These are phyloP conservation scores for Caranx ignobilis DNA, from an alignment of 2,113 vertebrate species.

Conservation along the genomic window DNA sequence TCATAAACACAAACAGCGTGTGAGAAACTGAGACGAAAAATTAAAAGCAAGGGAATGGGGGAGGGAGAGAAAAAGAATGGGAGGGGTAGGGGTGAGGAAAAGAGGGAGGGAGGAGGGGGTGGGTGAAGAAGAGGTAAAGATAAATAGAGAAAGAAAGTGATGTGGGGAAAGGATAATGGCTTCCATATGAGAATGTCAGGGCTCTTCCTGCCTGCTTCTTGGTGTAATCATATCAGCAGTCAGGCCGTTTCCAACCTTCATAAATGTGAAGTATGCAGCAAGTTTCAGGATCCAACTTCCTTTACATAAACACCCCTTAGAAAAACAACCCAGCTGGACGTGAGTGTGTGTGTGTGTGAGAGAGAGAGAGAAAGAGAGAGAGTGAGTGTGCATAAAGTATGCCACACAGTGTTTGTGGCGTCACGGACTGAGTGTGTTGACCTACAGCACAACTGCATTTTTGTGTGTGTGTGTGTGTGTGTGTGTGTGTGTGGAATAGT, in stretches of 20 bases:
- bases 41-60: slow-evolving; percentile 9
- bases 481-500: slow-evolving; percentile 29
- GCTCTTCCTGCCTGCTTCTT: slow-evolving; percentile 68
- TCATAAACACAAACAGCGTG: slow-evolving; percentile 60
- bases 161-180: slow-evolving; percentile 67
- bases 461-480: slow-evolving; percentile 12
- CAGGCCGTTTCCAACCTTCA: slow-evolving; percentile 69
- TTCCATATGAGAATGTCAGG: slow-evolving; percentile 78
- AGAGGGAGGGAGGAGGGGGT: background rate
- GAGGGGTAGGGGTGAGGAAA: background rate
- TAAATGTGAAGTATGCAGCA: slow-evolving; percentile 79
- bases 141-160: slow-evolving; percentile 66
- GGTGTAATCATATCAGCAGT: slow-evolving; percentile 80
- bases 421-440: slow-evolving; percentile 3
- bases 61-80: slow-evolving; percentile 43
- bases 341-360: slow-evolving; percentile 38
- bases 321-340: slow-evolving; percentile 71
- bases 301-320: slow-evolving; percentile 79
- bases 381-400: slow-evolving; percentile 20
- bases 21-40: slow-evolving; percentile 47
- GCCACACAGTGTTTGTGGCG: slow-evolving; percentile 25
- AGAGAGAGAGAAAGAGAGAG: slow-evolving; percentile 22
- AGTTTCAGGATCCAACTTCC: slow-evolving; percentile 74
- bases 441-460: slow-evolving; percentile 10
- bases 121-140: slow-evolving; percentile 61